Evolutionary conservation across 2,113 vertebrate species (phyloP), one percentile per base, ranked within the genome.

Genomic region (Ptychochromis oligacanthus): DNA sequence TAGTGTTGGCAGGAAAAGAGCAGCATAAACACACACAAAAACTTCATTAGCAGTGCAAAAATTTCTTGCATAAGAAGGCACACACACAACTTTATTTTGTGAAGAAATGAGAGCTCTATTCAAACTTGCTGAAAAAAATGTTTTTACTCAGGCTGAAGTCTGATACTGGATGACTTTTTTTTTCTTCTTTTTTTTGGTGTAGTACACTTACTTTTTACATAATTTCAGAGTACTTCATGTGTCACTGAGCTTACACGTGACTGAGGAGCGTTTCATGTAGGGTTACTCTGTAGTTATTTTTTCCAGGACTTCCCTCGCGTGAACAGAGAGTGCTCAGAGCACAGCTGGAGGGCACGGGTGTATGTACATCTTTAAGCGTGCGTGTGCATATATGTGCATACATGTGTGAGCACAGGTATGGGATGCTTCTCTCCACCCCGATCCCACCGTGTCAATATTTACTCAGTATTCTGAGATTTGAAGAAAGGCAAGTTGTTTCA

Each of bases 401-500:
- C 58, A 26, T 79, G 64, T 85, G 60, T 70, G 59, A 85, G 83
- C 31, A 75, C 84, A 85, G 85, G 88, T 90, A 90, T 92, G 91
- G 90, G 92, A 94, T 93, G 91, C 87, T 86, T 93, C 87, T 61
- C 83, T 94, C 80, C 90, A 59, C 57, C 77, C 67, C 28, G 54
- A 86, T 93, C 89, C 88, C 54, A 38, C 76, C 46, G 9, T 61
- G 86, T 90, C 92, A 96, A 95, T 95, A 95, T 96, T 96, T 90
- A 86, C 83, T 87, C 87, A 91, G 94, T 94, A 95, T 94, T 94
- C 92, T 89, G 92, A 95, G 94, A 94, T 82, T 84, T 90, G 82
- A 88, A 91, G 94, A 95, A 94, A 94, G 94, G 83, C 87, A 91
- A 93, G 94, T 94, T 95, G 93, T 95, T 95, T 95, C 93, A 95